phyloP scores from a whole-genome alignment of 2,113 vertebrate genomes.

The Orientallactaga bullata region DNA sequence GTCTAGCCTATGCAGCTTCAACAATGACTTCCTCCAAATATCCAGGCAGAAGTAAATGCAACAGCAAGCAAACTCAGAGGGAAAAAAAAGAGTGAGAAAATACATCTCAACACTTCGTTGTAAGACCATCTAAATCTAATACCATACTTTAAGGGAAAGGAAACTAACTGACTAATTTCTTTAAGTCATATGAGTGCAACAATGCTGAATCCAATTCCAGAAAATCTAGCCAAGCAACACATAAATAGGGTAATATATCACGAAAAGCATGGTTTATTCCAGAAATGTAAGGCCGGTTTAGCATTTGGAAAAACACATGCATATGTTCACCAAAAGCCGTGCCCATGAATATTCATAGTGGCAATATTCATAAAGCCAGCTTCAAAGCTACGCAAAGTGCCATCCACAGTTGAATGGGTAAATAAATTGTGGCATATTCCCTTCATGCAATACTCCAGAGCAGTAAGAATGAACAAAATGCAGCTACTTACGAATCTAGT shows the following conservation, averaged over 20 bases:
- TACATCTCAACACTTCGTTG: not conserved
- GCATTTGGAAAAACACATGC: slow-evolving; percentile 79
- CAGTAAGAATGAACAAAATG: slow-evolving; percentile 42
- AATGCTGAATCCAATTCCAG: slow-evolving; percentile 41
- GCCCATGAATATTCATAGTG: slow-evolving; percentile 79
- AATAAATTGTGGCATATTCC: slow-evolving; percentile 60
- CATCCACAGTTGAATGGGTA: slow-evolving; percentile 68
- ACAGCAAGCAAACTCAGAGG: not conserved
- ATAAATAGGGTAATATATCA: slow-evolving; percentile 81
- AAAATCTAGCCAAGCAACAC: slow-evolving; percentile 71
- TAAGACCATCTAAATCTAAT: not conserved
- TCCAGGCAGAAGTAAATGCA: not conserved
- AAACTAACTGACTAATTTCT: slow-evolving; percentile 56
- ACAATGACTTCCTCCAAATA: slow-evolving; percentile 15
- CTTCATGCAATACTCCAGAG: slow-evolving; percentile 25
- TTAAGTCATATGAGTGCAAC: slow-evolving; percentile 43
- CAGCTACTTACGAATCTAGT: slow-evolving; percentile 36
- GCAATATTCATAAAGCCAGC: slow-evolving; percentile 65
- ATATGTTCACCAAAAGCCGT: slow-evolving; percentile 78
- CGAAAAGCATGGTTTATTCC: slow-evolving; percentile 73
- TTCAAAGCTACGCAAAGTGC: slow-evolving; percentile 64
- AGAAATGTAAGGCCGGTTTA: slow-evolving; percentile 76
- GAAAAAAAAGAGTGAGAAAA: not conserved
- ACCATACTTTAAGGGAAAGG: slow-evolving; percentile 1
- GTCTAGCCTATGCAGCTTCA: not conserved